A percentile compares a stretch with the other conserved stretches of the same genome.
Conservation (phyloP, 2,797 vertebrate species). For the Sylvilagus floridanus region DNA sequence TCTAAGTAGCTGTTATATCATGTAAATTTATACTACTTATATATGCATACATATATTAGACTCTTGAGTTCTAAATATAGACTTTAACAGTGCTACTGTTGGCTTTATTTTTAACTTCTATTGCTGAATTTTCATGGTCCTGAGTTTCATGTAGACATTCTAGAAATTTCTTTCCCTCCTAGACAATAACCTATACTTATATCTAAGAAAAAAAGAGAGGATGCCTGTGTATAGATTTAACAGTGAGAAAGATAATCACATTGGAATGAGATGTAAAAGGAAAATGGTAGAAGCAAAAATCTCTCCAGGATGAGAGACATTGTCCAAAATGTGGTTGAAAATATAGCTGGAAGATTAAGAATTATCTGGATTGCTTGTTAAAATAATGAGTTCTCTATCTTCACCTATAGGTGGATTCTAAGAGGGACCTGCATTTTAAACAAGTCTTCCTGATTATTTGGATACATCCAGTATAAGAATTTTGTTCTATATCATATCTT, state of each 20-base stretch:
- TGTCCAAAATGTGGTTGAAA: neutral
- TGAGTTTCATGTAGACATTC: neutral
- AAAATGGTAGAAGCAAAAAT: neutral
- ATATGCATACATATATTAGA: neutral
- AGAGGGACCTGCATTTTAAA: neutral
- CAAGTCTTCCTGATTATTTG: constrained; percentile 3
- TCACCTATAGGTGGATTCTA: neutral
- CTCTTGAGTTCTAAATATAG: neutral
- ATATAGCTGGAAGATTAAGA: neutral
- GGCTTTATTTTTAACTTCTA: neutral
- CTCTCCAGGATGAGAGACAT: neutral
- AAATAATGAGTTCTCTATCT: neutral
- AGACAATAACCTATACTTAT: neutral
- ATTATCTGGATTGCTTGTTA: neutral
- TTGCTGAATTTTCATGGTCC: neutral
- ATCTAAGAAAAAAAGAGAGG: neutral
- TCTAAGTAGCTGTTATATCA: constrained; percentile 39
- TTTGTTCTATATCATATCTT: neutral
- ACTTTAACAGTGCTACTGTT: neutral
- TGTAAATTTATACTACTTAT: neutral
- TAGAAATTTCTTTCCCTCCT: neutral
- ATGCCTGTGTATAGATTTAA: neutral
- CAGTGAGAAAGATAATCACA: neutral
- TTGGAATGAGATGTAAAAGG: neutral
- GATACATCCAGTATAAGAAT: neutral